These are phyloP conservation scores for Odontamblyopus rebecca DNA, from an alignment of 2,797 vertebrate species.

Conservation along the genomic window DNA sequence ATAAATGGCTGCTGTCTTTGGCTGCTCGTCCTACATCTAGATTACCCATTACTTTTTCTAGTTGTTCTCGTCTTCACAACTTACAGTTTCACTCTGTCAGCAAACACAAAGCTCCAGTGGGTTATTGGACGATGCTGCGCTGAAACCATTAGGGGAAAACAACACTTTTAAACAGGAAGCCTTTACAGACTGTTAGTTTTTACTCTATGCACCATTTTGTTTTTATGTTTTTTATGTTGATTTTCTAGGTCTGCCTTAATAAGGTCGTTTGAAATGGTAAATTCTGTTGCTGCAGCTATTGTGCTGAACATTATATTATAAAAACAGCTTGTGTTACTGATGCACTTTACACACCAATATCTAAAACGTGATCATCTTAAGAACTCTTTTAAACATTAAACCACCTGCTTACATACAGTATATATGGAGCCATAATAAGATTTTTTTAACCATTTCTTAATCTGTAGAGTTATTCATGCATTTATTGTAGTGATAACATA, in stretches of 20 bases:
- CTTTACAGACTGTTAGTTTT: conserved; percentile 34
- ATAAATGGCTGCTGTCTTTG: conserved; percentile 52
- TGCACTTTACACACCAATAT: too few species aligned
- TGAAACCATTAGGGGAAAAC: conserved; percentile 49
- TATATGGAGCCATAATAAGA: too few species aligned
- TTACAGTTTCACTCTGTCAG: conserved; percentile 68
- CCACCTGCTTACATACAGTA: not conserved
- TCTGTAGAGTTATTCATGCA: too few species aligned
- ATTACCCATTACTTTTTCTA: conserved; percentile 51
- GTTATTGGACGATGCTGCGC: conserved; percentile 56
- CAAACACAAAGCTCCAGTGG: conserved; percentile 54
- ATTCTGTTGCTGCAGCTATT: too few species aligned
- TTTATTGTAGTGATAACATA: too few species aligned
- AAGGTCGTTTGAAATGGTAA: too few species aligned
- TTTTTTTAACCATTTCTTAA: too few species aligned
- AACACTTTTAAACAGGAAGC: conserved; percentile 50
- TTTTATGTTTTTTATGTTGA: conserved; percentile 20
- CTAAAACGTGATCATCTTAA: too few species aligned
- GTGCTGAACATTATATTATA: too few species aligned
- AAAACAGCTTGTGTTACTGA: too few species aligned
- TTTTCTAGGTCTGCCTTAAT: not conserved
- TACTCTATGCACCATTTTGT: conserved; percentile 9
- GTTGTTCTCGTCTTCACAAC: conserved; percentile 54
- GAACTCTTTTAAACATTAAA: too few species aligned
- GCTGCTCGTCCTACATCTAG: conserved; percentile 56